phyloP scores from a whole-genome alignment of 2,888 invertebrate genomes.

The Acholoe squamosa region DNA sequence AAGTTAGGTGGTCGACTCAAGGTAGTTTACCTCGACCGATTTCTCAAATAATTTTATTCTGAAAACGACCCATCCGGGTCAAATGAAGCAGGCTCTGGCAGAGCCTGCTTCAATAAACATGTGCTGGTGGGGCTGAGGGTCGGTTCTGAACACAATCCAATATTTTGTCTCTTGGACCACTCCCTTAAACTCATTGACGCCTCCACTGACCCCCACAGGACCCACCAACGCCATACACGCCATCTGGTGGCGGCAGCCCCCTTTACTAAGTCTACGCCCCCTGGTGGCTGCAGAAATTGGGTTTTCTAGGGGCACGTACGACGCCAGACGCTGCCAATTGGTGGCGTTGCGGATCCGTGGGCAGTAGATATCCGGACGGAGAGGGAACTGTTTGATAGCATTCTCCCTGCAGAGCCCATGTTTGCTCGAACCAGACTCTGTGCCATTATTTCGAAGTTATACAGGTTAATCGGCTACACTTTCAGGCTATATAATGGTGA shows the following conservation, averaged over 20 bases:
- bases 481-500: no score
- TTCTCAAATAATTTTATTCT: no score
- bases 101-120: no score
- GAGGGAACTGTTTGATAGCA: neutral
- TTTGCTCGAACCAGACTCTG: no score
- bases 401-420: no score
- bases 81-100: no score
- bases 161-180: neutral
- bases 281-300: neutral
- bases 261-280: neutral
- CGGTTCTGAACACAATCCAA: neutral
- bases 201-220: neutral
- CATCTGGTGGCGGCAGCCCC: slow-evolving; percentile 16
- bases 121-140: no score
- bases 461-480: no score
- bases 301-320: neutral
- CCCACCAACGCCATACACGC: neutral
- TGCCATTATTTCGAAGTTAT: no score
- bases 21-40: no score
- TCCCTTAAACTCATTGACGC: slow-evolving; percentile 6
- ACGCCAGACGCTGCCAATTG: neutral
- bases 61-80: no score
- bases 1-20: no score
- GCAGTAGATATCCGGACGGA: neutral
- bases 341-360: neutral